A percentile compares a stretch with the other conserved stretches of the same genome.
These are phyloP conservation scores for Desmodus rotundus DNA, from an alignment of 2,113 vertebrate species.

Conservation along the genomic window DNA sequence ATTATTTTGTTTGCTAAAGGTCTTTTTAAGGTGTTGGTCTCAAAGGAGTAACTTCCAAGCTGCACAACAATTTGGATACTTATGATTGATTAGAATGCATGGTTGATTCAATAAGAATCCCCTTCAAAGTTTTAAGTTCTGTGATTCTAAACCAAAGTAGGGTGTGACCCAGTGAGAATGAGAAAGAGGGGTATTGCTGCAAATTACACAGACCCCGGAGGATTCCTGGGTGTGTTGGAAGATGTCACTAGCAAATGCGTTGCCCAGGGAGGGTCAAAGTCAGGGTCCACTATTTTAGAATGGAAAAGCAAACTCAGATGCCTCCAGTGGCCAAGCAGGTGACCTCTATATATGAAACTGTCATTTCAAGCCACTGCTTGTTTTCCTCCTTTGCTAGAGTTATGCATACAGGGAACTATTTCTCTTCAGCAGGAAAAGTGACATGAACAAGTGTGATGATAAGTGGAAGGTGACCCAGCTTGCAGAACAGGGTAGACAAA, in stretches of 20 bases:
- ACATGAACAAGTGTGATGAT: not conserved
- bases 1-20: not conserved
- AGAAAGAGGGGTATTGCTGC: not conserved
- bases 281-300: not conserved
- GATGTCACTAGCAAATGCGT: not conserved
- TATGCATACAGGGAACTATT: constrained; percentile 27
- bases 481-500: not conserved
- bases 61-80: constrained; percentile 19
- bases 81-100: not conserved
- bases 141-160: not conserved
- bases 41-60: not conserved
- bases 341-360: not conserved
- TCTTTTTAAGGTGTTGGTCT: constrained; percentile 27
- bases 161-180: not conserved
- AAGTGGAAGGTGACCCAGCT: not conserved
- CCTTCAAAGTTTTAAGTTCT: constrained; percentile 8
- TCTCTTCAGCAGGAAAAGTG: not conserved
- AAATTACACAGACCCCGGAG: not conserved
- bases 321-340: not conserved
- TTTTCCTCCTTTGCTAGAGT: constrained; percentile 6
- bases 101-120: constrained; percentile 13
- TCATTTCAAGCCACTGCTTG: not conserved
- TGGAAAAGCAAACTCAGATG: not conserved
- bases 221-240: not conserved
- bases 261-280: not conserved